Evolutionary conservation across 2,113 vertebrate genomes (phyloP).

Genomic region (Hyla sarda): DNA sequence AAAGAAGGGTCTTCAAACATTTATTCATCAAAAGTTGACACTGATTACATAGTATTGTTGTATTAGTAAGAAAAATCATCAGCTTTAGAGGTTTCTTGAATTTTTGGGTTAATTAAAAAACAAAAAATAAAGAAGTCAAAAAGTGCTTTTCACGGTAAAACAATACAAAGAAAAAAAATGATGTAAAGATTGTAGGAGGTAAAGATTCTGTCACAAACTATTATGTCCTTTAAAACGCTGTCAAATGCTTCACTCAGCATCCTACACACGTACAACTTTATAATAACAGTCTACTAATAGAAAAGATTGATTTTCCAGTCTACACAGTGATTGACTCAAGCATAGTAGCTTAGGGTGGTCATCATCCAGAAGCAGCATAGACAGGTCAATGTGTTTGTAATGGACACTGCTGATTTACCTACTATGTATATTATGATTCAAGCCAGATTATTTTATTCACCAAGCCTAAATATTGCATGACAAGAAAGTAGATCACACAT

Average conservation of each 20-base stretch:
- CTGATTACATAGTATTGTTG: no score
- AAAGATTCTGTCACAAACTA: constrained; percentile 22
- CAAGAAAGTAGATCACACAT: background rate
- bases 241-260: constrained; percentile 36
- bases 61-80: no score
- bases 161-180: no score
- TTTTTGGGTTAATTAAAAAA: no score
- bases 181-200: background rate
- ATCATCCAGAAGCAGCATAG: constrained; percentile 21
- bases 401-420: constrained; percentile 26
- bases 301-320: constrained; percentile 42
- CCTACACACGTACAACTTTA: constrained; percentile 45
- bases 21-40: no score
- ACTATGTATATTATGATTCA: background rate
- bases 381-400: constrained; percentile 32
- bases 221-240: constrained; percentile 27
- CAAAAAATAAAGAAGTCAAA: no score
- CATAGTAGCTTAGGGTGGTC: constrained; percentile 44
- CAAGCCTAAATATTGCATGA: background rate
- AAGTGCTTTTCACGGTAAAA: no score
- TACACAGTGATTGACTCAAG: constrained; percentile 33
- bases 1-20: no score
- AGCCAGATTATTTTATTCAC: background rate
- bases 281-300: constrained; percentile 42
- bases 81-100: no score